Conservation (phyloP, 2,888 invertebrate genomes). For the Zhengitettix transpicula region DNA sequence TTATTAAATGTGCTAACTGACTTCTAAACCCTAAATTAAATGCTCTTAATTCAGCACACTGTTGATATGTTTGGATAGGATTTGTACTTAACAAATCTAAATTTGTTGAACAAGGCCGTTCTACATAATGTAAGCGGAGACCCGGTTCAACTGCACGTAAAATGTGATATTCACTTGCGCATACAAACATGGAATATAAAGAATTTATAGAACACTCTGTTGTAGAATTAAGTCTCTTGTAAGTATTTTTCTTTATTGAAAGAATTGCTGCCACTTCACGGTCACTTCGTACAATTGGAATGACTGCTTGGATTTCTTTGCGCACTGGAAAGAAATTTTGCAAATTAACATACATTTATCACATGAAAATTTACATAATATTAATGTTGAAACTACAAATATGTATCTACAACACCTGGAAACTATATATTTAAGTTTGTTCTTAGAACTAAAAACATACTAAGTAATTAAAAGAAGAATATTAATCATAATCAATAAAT, state of each 20-base stretch:
- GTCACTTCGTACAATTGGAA: constrained; percentile 46
- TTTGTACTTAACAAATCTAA: neutral
- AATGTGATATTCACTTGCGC: constrained; percentile 46
- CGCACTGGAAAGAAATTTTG: constrained; percentile 35
- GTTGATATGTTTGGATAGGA: constrained; percentile 12
- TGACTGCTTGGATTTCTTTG: constrained; percentile 33
- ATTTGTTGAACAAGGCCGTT: constrained; percentile 22
- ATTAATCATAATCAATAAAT: no score
- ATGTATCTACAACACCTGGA: no score
- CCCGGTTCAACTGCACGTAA: constrained; percentile 70
- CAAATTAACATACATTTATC: no score
- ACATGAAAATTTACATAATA: no score
- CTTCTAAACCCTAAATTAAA: constrained; percentile 29
- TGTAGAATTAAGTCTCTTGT: neutral
- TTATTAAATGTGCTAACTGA: constrained; percentile 39
- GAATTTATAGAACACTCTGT: constrained; percentile 20
- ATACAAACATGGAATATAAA: constrained; percentile 53
- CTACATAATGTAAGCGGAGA: constrained; percentile 36
- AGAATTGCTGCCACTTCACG: constrained; percentile 37
- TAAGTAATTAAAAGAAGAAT: no score
- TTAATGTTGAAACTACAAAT: no score
- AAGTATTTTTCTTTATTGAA: constrained; percentile 15
- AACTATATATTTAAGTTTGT: no score
- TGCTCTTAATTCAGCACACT: constrained; percentile 20
- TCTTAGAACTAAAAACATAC: no score